A percentile compares a stretch with the other conserved stretches of the same genome.
These are phyloP conservation scores for Drosophila ficusphila DNA, from an alignment of 1,140 invertebrate genomes.

Conservation along the genomic window DNA sequence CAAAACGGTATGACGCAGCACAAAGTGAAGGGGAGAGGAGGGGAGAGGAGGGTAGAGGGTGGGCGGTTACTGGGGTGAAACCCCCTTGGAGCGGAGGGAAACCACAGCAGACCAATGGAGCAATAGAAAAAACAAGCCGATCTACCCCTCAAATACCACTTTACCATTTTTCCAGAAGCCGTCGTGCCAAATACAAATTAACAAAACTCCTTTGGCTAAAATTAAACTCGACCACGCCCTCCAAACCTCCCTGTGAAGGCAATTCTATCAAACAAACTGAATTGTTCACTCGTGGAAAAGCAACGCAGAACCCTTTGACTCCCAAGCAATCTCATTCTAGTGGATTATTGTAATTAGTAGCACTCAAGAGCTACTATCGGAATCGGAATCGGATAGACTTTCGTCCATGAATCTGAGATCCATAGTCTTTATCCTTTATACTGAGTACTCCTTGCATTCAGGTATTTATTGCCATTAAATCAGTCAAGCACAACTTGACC, in stretches of 20 bases:
- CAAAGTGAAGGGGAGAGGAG: not conserved
- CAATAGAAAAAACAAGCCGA: constrained; percentile 7
- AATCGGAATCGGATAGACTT: too few species aligned
- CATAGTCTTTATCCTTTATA: too few species aligned
- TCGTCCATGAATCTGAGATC: too few species aligned
- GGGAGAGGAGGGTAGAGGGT: not conserved
- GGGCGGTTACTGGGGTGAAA: not conserved
- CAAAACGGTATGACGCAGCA: constrained; percentile 1
- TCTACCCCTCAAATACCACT: not conserved
- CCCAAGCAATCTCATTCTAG: too few species aligned
- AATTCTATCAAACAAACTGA: not conserved
- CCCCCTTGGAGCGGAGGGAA: not conserved
- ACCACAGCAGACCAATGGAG: constrained; percentile 8
- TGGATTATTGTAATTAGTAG: too few species aligned
- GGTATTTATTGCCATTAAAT: too few species aligned
- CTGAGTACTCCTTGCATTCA: too few species aligned
- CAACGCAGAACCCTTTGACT: too few species aligned
- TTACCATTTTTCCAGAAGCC: not conserved
- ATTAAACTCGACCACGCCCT: constrained; percentile 18
- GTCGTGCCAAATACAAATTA: constrained; percentile 32
- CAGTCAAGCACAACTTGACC: too few species aligned
- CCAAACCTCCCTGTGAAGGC: not conserved
- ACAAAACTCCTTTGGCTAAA: constrained; percentile 30
- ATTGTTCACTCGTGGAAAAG: not conserved
- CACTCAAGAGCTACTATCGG: too few species aligned